Percentiles rank a stretch among this genome's conserved stretches.
These are phyloP conservation scores for Clarias laeviceps DNA, from an alignment of 2,797 vertebrate genomes.

Conservation along the genomic window DNA sequence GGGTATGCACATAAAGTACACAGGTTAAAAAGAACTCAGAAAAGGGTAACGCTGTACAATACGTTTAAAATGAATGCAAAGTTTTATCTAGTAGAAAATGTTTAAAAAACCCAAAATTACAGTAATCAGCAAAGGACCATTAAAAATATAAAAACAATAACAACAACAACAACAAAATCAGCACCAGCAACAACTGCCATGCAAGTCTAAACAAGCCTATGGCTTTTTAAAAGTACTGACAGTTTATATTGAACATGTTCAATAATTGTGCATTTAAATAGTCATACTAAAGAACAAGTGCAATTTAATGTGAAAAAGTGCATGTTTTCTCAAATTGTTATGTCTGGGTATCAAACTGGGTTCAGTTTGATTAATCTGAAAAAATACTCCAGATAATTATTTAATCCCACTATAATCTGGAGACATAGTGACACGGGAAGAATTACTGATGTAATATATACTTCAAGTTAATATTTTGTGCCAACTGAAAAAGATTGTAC, in stretches of 20 bases:
- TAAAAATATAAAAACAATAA: background rate
- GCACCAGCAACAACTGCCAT: background rate
- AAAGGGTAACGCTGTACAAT: conserved; percentile 34
- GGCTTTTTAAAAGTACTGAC: background rate
- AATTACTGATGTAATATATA: background rate
- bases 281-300: background rate
- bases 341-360: background rate
- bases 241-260: background rate
- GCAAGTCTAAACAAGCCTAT: background rate
- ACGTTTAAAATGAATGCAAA: conserved; percentile 16
- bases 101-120: background rate
- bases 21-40: conserved; percentile 9
- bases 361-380: conserved; percentile 10
- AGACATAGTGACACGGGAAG: background rate
- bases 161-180: background rate
- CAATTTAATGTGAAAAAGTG: background rate
- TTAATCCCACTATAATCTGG: conserved; percentile 1
- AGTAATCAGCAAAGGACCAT: background rate
- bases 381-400: background rate
- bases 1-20: conserved; percentile 27
- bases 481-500: background rate
- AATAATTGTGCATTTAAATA: background rate
- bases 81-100: background rate
- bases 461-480: background rate
- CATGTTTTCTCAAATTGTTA: background rate